Conservation (phyloP, 2,888 invertebrate genomes). For the Tineola bisselliella region DNA sequence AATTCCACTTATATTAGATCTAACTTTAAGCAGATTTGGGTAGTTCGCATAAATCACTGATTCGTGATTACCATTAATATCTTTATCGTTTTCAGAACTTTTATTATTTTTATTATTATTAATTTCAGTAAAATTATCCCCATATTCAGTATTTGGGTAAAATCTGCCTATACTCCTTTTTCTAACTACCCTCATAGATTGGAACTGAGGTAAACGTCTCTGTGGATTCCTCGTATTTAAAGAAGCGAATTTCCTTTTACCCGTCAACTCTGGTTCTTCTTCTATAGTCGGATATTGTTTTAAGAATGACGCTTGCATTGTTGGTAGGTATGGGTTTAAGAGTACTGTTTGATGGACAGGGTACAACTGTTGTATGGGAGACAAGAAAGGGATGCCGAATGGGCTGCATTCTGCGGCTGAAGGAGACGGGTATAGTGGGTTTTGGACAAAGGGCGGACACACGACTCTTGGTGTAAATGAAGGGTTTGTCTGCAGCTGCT, state of each 20-base stretch:
- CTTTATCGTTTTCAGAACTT: conserved; percentile 25
- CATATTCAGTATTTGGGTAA: conserved; percentile 59
- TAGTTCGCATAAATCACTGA: conserved; percentile 57
- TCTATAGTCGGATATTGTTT: conserved; percentile 54
- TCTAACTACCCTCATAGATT: conserved; percentile 56
- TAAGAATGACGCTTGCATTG: conserved; percentile 49
- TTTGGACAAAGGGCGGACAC: conserved; percentile 57
- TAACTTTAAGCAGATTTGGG: conserved; percentile 41
- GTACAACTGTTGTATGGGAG: conserved; percentile 57
- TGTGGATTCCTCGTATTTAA: conserved; percentile 47
- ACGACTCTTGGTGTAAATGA: conserved; percentile 58
- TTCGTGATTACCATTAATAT: conserved; percentile 24
- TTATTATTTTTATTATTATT: conserved; percentile 48
- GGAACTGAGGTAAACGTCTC: conserved; percentile 47
- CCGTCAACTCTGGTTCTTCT: conserved; percentile 40
- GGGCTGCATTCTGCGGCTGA: neutral
- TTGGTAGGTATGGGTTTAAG: conserved; percentile 50
- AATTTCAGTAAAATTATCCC: conserved; percentile 57
- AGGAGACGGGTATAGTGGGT: conserved; percentile 30
- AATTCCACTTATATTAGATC: conserved; percentile 48
- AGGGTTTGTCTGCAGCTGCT: conserved; percentile 58
- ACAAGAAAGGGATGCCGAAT: conserved; percentile 49
- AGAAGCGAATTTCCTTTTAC: conserved; percentile 52
- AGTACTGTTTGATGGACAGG: conserved; percentile 55
- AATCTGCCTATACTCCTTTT: conserved; percentile 60